Evolutionary conservation across 2,113 vertebrate species (phyloP).

Genomic region (Acanthisitta chloris): DNA sequence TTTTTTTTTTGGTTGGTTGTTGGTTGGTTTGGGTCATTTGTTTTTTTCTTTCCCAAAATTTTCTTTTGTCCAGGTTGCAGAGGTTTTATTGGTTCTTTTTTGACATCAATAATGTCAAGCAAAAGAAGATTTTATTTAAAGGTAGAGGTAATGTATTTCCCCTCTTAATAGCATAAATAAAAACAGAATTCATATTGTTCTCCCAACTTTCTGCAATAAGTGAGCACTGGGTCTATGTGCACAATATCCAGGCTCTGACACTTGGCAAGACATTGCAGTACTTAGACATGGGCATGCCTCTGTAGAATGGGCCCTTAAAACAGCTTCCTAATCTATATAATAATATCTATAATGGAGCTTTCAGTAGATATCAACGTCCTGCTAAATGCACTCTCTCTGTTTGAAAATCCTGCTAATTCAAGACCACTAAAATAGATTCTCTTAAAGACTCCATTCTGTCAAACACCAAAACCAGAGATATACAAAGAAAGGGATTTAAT

Average conservation of each 20-base stretch:
- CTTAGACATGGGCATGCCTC: background rate
- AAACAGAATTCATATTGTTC: background rate
- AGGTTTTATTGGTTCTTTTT: background rate
- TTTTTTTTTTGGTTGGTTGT: background rate
- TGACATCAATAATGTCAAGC: background rate
- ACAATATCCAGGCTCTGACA: background rate
- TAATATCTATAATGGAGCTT: slow-evolving; percentile 56
- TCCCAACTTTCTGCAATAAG: background rate
- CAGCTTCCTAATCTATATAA: slow-evolving; percentile 45
- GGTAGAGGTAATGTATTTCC: accelerated
- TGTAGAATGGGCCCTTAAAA: background rate
- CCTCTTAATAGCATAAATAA: background rate
- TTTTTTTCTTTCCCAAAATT: background rate
- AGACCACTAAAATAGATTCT: slow-evolving; percentile 76
- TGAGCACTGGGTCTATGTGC: background rate
- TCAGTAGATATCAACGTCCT: slow-evolving; percentile 64
- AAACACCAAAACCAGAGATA: slow-evolving; percentile 75
- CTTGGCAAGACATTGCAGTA: background rate
- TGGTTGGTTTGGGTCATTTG: background rate
- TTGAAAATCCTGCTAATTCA: slow-evolving; percentile 78
- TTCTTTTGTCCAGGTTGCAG: background rate
- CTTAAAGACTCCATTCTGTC: slow-evolving; percentile 75
- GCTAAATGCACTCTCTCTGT: slow-evolving; percentile 68
- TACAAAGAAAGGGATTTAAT: slow-evolving; percentile 76
- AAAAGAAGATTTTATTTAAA: background rate